Base-by-base conservation (phyloP, 2,113 vertebrate genomes). In the Crotalus horridus region DNA sequence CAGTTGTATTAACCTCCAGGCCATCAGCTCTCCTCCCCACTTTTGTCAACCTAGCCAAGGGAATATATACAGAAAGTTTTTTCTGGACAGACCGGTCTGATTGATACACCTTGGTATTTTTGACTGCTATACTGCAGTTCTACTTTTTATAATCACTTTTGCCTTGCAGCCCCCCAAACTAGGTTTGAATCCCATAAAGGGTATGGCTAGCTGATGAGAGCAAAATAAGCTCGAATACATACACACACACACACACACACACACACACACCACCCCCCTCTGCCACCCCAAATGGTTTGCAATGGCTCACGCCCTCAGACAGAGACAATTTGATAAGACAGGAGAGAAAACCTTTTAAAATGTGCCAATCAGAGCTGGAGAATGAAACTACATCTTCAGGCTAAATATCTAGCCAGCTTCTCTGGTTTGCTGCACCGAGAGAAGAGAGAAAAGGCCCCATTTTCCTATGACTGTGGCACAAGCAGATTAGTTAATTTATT, bases 51-150 rank as follows among this genome's bases (percentile, higher is more conserved):
- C 46, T 4, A 46, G 46, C 46, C 46, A 46, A 46, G 0, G 46
- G 46, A 46, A 46, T 46, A 46, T 46, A 46, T 46, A 46, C 46
- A 46, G 46, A 46, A 46, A 46, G 46, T 46, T 46, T 46, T 46
- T 46, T 46, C 46, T 0, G 0, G 43, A 46, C 43, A 46, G 43
- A 46, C 43, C 0, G 0, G 3, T 46, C 0, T 46, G 43, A 46
- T 3, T 46, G 43, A 46, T 46, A 3, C 43, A 46, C 43, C 46
- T 0, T 46, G 46, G 46, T 46, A 46, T 46, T 46, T 46, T 46
- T 46, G 46, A 46, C 46, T 46, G 46, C 46, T 46, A 46, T 5
- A 46, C 46, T 46, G 46, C 46, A 46, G 46, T 46, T 46, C 46
- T 46, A 0, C 46, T 46, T 46, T 46, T 46, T 46, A 46, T 46